Evolutionary conservation across 2,797 vertebrate species (phyloP).

Genomic region (Denticeps clupeoides): DNA sequence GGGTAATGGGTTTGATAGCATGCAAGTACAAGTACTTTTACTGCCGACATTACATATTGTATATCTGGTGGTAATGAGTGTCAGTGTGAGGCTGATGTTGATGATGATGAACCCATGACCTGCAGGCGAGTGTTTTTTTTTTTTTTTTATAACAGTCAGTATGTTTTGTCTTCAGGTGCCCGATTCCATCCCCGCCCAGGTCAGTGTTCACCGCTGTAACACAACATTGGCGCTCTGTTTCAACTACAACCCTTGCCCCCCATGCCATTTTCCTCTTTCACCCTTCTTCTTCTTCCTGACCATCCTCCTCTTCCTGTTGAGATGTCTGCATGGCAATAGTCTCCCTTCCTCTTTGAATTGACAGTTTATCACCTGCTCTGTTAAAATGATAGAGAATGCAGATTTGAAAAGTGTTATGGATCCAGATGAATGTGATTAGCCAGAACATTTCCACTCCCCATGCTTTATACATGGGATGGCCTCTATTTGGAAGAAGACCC

Average conservation of each 20-base stretch:
- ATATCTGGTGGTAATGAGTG: too few species aligned
- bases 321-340: slow-evolving; percentile 16
- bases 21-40: too few species aligned
- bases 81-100: too few species aligned
- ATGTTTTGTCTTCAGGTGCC: slow-evolving; percentile 64
- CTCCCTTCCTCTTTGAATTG: slow-evolving; percentile 26
- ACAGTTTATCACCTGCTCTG: slow-evolving; percentile 18
- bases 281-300: neutral
- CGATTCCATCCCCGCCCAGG: slow-evolving; percentile 66
- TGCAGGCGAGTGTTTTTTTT: slow-evolving; percentile 24
- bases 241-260: slow-evolving; percentile 9
- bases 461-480: neutral
- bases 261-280: neutral
- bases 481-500: neutral
- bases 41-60: too few species aligned
- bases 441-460: neutral
- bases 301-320: neutral
- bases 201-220: slow-evolving; percentile 45
- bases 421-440: neutral
- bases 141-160: slow-evolving; percentile 46
- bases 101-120: neutral
- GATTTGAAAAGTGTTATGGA: neutral
- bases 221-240: slow-evolving; percentile 31
- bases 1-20: too few species aligned
- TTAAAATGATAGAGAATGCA: neutral